phyloP scores from a whole-genome alignment of 1,140 invertebrate species.

The Drosophila cardini region DNA sequence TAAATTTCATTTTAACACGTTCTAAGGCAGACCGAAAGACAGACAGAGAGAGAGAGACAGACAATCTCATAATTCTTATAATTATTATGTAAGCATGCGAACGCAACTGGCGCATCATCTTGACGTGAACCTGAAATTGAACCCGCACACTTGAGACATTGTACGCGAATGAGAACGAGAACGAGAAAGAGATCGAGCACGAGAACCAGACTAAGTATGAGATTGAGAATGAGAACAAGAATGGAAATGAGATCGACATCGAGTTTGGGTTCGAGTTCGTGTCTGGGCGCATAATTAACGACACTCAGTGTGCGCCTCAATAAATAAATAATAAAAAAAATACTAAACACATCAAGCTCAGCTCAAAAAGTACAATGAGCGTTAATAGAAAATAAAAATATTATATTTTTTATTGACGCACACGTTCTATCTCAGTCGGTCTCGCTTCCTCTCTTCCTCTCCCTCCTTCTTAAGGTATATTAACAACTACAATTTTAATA shows the following conservation, averaged over 20 bases:
- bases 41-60: conserved; percentile 6
- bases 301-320: conserved; percentile 54
- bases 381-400: conserved; percentile 75
- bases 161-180: neutral
- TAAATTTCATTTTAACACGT: conserved; percentile 82
- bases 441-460: too few relatives aligned
- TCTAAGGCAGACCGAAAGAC: conserved; percentile 53
- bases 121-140: neutral
- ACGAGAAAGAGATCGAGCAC: conserved; percentile 12
- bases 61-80: conserved; percentile 63
- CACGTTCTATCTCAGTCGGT: conserved; percentile 26
- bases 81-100: conserved; percentile 83
- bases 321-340: conserved; percentile 31
- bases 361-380: conserved; percentile 8
- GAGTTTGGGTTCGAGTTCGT: neutral
- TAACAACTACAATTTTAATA: conserved; percentile 16
- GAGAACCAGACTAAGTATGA: neutral
- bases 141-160: neutral
- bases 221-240: conserved; percentile 8
- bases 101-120: conserved; percentile 62
- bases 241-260: neutral
- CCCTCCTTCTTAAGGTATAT: too few relatives aligned
- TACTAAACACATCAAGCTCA: conserved; percentile 27
- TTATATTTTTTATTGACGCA: conserved; percentile 50
- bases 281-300: conserved; percentile 56